These are phyloP conservation scores for Silurus aristotelis DNA, from an alignment of 2,797 vertebrate species.

Conservation along the genomic window DNA sequence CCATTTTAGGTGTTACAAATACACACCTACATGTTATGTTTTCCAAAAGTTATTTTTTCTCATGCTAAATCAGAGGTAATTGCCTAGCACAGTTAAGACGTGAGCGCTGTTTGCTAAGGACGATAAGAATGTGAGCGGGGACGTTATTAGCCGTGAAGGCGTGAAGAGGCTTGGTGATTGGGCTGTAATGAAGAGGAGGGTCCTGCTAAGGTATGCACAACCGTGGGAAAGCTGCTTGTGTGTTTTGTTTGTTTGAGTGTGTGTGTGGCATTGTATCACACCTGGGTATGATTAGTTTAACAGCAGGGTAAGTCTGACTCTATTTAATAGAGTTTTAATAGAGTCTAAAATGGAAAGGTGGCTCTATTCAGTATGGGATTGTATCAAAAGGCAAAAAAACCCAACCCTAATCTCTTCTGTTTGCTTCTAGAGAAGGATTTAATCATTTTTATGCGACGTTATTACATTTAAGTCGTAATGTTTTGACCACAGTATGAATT, in stretches of 20 bases:
- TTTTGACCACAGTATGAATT: neutral
- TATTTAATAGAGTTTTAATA: conserved; percentile 33
- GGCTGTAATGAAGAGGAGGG: conserved; percentile 10
- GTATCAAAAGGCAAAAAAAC: neutral
- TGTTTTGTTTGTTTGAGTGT: conserved; percentile 22
- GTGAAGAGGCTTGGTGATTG: conserved; percentile 28
- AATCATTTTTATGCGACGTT: neutral
- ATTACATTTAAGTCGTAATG: neutral
- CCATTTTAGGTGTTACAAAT: neutral
- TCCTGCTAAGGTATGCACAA: conserved; percentile 12
- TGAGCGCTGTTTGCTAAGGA: neutral
- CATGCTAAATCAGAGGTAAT: conserved; percentile 20
- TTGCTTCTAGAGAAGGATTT: neutral
- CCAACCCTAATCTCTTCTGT: neutral
- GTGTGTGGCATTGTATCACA: conserved; percentile 28
- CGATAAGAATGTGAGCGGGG: neutral
- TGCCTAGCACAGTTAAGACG: conserved; percentile 15
- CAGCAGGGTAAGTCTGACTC: conserved; percentile 15
- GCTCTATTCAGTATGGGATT: neutral
- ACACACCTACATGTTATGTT: neutral
- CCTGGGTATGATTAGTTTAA: conserved; percentile 39
- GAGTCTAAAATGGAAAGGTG: conserved; percentile 21
- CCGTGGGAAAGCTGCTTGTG: conserved; percentile 30
- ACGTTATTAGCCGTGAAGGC: conserved; percentile 22
- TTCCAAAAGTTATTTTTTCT: conserved; percentile 4